phyloP scores from a whole-genome alignment of 2,888 invertebrate genomes.

The Leptopterna dolabrata region DNA sequence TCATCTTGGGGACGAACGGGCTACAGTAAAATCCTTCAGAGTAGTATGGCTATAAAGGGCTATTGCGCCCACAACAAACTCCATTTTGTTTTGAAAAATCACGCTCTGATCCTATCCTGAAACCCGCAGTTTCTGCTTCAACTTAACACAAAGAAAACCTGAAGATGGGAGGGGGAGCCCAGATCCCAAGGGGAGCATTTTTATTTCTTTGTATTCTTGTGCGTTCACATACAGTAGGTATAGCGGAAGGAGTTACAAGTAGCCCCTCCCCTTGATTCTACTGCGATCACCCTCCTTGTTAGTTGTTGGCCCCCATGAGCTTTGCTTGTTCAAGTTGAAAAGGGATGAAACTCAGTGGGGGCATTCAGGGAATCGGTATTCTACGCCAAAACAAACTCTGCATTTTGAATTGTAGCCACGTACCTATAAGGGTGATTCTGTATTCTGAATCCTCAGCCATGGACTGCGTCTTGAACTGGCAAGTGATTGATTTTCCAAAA shows the following conservation, averaged over 20 bases:
- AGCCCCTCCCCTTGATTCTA: neutral
- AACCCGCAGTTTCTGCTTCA: neutral
- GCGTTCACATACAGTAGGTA: neutral
- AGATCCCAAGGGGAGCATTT: neutral
- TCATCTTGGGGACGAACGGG: no score
- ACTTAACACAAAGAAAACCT: neutral
- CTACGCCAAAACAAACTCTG: neutral
- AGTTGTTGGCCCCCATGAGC: neutral
- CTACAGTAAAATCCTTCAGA: no score
- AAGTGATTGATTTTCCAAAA: no score
- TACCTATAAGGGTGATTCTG: neutral
- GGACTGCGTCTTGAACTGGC: no score
- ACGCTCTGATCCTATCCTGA: no score
- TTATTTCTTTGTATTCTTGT: neutral
- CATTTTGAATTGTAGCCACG: neutral
- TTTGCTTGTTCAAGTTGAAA: neutral
- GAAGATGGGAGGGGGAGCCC: neutral
- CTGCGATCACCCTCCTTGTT: neutral
- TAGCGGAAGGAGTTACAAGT: neutral
- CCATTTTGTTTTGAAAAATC: no score
- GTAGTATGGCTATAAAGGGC: no score
- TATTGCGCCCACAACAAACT: no score
- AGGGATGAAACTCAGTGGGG: neutral
- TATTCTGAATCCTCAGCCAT: neutral
- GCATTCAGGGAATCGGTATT: neutral